Evolutionary conservation across 1,140 invertebrate genomes (phyloP).

Genomic region (Campoletis sonorensis): DNA sequence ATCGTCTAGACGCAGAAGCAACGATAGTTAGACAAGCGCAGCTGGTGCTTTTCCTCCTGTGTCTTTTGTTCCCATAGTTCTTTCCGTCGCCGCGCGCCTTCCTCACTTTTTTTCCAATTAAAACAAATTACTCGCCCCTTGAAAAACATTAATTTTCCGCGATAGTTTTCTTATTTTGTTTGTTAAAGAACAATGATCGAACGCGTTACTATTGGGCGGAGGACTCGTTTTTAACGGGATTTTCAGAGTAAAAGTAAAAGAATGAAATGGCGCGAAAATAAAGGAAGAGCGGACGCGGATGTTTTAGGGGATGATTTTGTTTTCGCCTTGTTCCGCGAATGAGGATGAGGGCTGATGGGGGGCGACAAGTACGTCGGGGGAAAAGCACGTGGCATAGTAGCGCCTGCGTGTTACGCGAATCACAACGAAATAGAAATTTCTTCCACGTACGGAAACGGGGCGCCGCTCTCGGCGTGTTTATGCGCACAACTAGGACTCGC

Average conservation of each 20-base stretch:
- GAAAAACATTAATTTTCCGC: background rate
- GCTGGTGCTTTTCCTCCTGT: background rate
- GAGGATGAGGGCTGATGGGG: too few relatives aligned
- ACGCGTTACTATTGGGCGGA: too few relatives aligned
- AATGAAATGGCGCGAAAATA: too few relatives aligned
- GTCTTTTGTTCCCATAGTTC: background rate
- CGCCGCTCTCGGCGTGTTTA: constrained; percentile 46
- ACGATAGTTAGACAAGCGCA: constrained; percentile 7
- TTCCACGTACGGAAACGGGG: constrained; percentile 47
- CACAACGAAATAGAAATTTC: constrained; percentile 53
- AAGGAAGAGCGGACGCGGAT: too few relatives aligned
- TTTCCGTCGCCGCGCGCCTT: background rate
- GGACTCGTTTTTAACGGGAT: too few relatives aligned
- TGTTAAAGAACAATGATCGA: too few relatives aligned
- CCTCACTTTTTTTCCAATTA: background rate
- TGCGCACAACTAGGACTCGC: constrained; percentile 40
- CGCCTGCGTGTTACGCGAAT: constrained; percentile 65
- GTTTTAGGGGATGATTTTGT: too few relatives aligned
- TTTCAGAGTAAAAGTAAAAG: too few relatives aligned
- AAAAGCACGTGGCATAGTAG: constrained; percentile 65
- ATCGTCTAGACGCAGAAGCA: constrained; percentile 39
- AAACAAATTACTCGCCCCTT: background rate
- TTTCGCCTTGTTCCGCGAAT: too few relatives aligned
- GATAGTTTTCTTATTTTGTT: too few relatives aligned
- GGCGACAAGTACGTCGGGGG: constrained; percentile 22